Base-by-base conservation (phyloP, 2,888 invertebrate genomes). In the Ochropleura plecta region DNA sequence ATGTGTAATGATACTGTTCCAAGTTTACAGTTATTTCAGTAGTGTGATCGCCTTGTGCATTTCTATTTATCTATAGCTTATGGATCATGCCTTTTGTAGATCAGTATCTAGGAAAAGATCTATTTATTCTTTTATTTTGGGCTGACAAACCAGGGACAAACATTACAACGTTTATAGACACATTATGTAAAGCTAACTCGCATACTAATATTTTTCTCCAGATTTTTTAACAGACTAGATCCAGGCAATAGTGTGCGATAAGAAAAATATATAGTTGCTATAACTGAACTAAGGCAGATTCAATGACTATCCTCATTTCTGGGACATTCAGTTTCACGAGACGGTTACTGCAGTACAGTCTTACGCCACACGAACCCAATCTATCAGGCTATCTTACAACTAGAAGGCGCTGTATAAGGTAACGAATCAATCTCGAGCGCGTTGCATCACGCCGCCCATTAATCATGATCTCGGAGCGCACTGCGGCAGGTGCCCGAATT, bases 341-440 rank as follows among this genome's bases (percentile, higher is more conserved):
- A 48, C 18, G 40, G 40, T 62, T 30, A 44, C 3, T 5, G 10
- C 18, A 48, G 4, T 55, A 30, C 42, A 42, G 62, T 53, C 44
- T 81, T 9, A 66, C 62, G 64, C 69, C 48, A 65, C 68, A 75
- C 68, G 67, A 76, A 81, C 63, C 63, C 70, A 68, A 82, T 81
- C 62, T 76, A 76, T 84, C 57, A 46, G 70, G 73, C 64, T 73
- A 73, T 73, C 72, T 84, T 48, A 70, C 51, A 81, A 49, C 51
- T 64, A 40, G 30, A 66, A 66, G 42, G 42, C 81, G 57, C 18
- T 30, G 68, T 59, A 44, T 59, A 82, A 65, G 60, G 76, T 70
- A 53, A 59, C 51, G 81, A 81, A 82, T 82, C 86, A 84, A 83
- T 84, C 80, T 77, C 60, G 16, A 9, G 67, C 84, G 68, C 48